Base-by-base conservation (phyloP, 2,888 invertebrate genomes). In the Eupithecia tripunctaria region DNA sequence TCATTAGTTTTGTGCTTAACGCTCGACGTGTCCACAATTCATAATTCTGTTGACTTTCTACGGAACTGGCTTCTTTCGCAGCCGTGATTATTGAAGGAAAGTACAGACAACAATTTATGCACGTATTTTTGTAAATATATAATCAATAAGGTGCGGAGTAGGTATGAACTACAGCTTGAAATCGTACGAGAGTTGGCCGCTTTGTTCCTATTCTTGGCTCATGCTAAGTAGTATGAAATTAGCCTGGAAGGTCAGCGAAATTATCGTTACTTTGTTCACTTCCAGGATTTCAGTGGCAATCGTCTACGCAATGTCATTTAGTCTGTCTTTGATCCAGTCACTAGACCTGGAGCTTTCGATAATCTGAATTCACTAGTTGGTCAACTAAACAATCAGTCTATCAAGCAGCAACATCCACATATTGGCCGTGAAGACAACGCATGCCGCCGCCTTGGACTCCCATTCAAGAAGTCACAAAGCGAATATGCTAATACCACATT, bases 401-500 rank as follows among this genome's bases (percentile, higher is more conserved):
- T 67, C 62, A 62, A 65, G 67, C 67, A 75, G 78, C 84, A 83
- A 83, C 85, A 86, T 83, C 80, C 79, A 81, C 81, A 82, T 83
- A 82, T 82, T 82, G 81, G 84, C 78, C 81, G 84, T 85, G 89
- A 91, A 89, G 88, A 89, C 86, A 86, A 83, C 84, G 81, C 82
- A 78, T 82, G 79, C 86, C 80, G 87, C 91, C 81, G 88, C 92
- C 92, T 92, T 90, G 89, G 85, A 86, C 86, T 86, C 85, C 89
- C 89, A 88, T 89, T 91, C 88, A 88, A 90, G 87, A 87, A 88
- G 87, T 87, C 85, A 92, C 92, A 93, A 92, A 92, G 93, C 91
- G 86, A 88, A 87, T 92, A 94, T 93, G 93, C 88, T 89, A 94
- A 94, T 93, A 86, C 76, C 85, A 79, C 84, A 93, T 94, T 93